Evolutionary conservation across 2,888 invertebrate genomes (phyloP).

Genomic region (Rugalucina vietnamica): DNA sequence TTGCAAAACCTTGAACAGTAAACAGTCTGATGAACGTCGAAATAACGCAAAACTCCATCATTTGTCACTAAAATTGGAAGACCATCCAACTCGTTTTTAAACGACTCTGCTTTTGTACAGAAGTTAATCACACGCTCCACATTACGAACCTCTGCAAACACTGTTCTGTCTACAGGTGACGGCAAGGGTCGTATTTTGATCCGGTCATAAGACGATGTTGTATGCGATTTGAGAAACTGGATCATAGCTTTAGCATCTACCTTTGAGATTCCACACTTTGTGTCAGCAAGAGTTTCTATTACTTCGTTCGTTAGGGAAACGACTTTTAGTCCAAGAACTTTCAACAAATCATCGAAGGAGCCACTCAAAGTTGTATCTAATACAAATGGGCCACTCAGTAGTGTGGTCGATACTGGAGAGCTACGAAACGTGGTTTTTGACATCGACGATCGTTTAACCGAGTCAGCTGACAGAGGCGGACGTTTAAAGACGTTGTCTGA

Average conservation of each 20-base stretch:
- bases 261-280: neutral
- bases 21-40: constrained; percentile 28
- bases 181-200: neutral
- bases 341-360: constrained; percentile 17
- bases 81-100: constrained; percentile 54
- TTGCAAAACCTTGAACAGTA: neutral
- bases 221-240: constrained; percentile 12
- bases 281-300: constrained; percentile 4
- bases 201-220: neutral
- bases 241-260: constrained; percentile 21
- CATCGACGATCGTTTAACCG: too few species aligned
- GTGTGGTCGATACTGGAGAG: too few species aligned
- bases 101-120: constrained; percentile 46
- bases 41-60: constrained; percentile 58
- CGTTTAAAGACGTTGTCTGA: too few species aligned
- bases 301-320: constrained; percentile 2
- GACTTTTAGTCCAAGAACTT: constrained; percentile 37
- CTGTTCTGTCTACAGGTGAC: constrained; percentile 2
- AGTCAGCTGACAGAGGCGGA: neutral
- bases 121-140: constrained; percentile 51
- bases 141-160: constrained; percentile 14
- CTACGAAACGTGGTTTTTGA: too few species aligned
- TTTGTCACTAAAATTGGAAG: constrained; percentile 70
- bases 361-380: neutral
- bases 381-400: too few species aligned